These are phyloP conservation scores for Apotomis betuletana DNA, from an alignment of 2,888 invertebrate genomes.

Conservation along the genomic window DNA sequence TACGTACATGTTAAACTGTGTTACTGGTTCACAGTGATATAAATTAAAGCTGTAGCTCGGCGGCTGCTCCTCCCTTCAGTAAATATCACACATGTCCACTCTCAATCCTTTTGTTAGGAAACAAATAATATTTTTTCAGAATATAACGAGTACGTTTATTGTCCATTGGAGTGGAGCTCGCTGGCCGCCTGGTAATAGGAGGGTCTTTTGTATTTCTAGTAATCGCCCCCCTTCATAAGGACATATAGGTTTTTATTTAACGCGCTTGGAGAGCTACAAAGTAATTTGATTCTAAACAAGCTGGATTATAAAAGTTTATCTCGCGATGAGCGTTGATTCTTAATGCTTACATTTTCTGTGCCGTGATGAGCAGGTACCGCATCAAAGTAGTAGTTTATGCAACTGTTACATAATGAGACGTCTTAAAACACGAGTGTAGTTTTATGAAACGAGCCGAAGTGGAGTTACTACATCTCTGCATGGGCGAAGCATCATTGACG, in stretches of 20 bases:
- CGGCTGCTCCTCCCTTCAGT: not conserved
- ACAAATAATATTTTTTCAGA: conserved; percentile 63
- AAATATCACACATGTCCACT: conserved; percentile 41
- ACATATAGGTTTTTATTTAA: conserved; percentile 38
- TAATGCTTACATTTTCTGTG: conserved; percentile 1
- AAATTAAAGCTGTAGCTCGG: not conserved
- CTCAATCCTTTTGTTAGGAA: conserved; percentile 63
- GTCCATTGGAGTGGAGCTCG: conserved; percentile 57
- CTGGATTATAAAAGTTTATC: conserved; percentile 7
- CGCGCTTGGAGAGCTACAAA: conserved; percentile 16
- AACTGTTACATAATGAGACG: too few relatives aligned
- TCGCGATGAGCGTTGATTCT: conserved; percentile 6
- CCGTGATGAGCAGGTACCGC: not conserved
- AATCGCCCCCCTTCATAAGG: conserved; percentile 52
- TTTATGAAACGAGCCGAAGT: too few relatives aligned
- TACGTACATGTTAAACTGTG: not conserved
- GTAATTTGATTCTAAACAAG: conserved; percentile 30
- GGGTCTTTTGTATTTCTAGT: conserved; percentile 63
- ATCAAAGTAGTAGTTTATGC: too few relatives aligned
- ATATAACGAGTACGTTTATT: conserved; percentile 62
- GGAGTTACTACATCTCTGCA: too few relatives aligned
- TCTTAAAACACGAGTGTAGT: too few relatives aligned
- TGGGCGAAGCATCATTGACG: too few relatives aligned
- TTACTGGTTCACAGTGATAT: not conserved
- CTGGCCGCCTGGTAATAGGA: conserved; percentile 54